Evolutionary conservation across 1,140 invertebrate genomes (phyloP), one percentile per base, ranked within the genome.

Genomic region (Aphaenogaster rudis): DNA sequence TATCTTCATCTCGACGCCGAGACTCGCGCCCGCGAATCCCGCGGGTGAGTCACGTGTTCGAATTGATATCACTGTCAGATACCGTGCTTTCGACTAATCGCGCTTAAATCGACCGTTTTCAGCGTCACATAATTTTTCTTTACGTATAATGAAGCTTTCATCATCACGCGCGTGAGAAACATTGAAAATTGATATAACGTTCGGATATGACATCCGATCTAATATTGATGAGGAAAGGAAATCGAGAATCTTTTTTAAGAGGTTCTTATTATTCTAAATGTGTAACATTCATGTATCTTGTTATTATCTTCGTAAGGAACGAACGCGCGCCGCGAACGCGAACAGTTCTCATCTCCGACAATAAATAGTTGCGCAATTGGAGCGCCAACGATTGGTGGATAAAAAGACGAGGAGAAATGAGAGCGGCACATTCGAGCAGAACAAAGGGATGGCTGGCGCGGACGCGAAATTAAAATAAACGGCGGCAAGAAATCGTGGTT

Each of bases 391-490:
- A 88, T 91, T 66, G 78, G 89, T 90, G 91, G 91, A 42, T 80
- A 79, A 80, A 66, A 88, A 86, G 86, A 88, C 88, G 88, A 90
- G 86, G 86, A 93, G 90, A 79, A 91, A 89, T 67, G 64, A 89
- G 74, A 84, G 78, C 71, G 88, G 57, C 85, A 86, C 71, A 74
- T 88, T 81, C 82, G 84, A 82, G 82, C 80, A 92, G 93, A 93
- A 94, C 93, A 93, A 94, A 94, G 93, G 91, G 87, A 86, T 54
- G 85, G 80, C 90, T 88, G 92, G 79, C 90, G 91, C 86, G 85
- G 90, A 92, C 92, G 88, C 90, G 92, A 95, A 94, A 94, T 95
- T 95, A 95, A 95, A 95, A 95, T 95, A 95, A 95, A 95, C 92
- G 93, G 92, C 92, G 90, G 93, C 92, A 93, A 94, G 94, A 94